These are phyloP conservation scores for Pontoporia blainvillei DNA, from an alignment of 2,113 vertebrate species.

Conservation along the genomic window DNA sequence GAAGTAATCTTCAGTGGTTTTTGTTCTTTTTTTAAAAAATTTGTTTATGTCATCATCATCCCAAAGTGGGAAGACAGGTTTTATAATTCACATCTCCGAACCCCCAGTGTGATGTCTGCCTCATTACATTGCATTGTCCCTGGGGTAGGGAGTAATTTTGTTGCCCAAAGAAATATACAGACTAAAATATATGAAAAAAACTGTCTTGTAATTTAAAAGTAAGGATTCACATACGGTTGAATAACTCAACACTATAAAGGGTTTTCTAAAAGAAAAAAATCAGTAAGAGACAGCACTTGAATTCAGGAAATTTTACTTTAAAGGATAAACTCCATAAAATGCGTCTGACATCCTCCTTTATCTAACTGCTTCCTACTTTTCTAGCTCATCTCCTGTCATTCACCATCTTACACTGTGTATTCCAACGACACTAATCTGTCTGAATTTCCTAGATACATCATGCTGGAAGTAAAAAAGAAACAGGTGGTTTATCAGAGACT, in stretches of 20 bases:
- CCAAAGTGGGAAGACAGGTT: neutral
- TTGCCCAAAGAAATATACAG: neutral
- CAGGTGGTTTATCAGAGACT: neutral
- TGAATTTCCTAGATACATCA: neutral
- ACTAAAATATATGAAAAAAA: neutral
- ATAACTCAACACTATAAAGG: neutral
- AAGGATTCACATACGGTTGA: slow-evolving; percentile 20
- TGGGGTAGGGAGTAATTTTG: neutral
- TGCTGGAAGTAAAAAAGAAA: neutral
- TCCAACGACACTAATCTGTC: neutral
- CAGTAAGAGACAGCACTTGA: neutral
- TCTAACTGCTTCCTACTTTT: neutral
- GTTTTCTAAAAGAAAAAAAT: neutral
- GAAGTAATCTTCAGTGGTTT: neutral
- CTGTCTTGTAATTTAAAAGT: neutral
- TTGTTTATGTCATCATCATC: neutral
- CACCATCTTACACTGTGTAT: neutral
- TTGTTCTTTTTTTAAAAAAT: neutral
- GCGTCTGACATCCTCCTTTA: neutral
- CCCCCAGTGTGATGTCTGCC: neutral
- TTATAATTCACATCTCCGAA: neutral
- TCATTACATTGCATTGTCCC: neutral
- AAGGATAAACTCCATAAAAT: neutral
- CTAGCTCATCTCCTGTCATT: neutral
- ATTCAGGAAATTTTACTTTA: neutral